Conservation (phyloP, 2,888 invertebrate genomes). For the Disparrhopalites patrizii region DNA sequence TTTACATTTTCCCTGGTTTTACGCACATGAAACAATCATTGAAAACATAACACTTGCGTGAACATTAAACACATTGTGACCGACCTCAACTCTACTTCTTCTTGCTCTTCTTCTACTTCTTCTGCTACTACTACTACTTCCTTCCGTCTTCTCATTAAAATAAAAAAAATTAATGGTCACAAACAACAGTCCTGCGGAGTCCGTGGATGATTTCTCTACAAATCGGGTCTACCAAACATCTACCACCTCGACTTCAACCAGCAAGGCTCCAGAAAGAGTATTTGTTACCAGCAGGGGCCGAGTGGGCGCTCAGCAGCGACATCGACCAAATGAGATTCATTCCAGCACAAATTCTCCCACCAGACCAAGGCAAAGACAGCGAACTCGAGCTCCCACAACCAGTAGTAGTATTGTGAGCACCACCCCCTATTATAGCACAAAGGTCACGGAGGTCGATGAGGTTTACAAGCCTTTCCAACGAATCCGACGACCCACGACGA, state of each 20-base stretch:
- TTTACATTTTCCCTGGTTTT: slow-evolving; percentile 5
- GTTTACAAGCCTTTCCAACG: slow-evolving; percentile 13
- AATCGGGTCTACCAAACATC: not conserved
- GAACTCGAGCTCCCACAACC: slow-evolving; percentile 16
- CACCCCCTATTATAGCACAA: not conserved
- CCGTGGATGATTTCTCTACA: slow-evolving; percentile 23
- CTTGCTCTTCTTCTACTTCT: not conserved
- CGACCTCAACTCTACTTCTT: too few species aligned
- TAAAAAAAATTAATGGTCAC: not conserved
- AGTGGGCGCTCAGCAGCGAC: too few species aligned
- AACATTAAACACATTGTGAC: too few species aligned
- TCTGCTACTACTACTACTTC: not conserved
- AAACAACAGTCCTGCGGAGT: slow-evolving; percentile 23
- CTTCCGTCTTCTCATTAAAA: not conserved
- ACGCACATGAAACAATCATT: too few species aligned
- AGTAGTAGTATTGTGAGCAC: slow-evolving; percentile 2
- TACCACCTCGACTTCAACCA: not conserved
- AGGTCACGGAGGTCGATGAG: slow-evolving; percentile 9
- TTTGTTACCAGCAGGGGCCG: not conserved
- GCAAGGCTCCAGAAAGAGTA: not conserved
- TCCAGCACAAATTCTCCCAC: not conserved
- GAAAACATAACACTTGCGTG: too few species aligned
- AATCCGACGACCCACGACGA: slow-evolving; percentile 28
- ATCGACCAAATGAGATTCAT: not conserved
- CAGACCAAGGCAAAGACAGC: slow-evolving; percentile 8